These are phyloP conservation scores for Ectemnius cavifrons DNA, from an alignment of 2,888 invertebrate species.

Conservation along the genomic window DNA sequence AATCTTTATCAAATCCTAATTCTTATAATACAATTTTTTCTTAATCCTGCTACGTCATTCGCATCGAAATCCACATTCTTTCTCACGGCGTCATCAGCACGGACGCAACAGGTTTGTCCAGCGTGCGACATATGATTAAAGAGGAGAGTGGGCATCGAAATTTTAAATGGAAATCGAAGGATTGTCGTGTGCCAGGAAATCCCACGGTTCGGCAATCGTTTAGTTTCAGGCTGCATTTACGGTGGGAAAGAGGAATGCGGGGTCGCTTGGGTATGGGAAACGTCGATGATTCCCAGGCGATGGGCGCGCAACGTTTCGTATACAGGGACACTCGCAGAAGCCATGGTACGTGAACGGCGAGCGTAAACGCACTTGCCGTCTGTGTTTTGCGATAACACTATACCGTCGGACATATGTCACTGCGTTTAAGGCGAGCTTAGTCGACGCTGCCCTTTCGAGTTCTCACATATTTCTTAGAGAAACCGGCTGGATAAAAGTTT, in stretches of 20 bases:
- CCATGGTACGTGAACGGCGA: constrained; percentile 31
- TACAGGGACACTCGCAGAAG: constrained; percentile 7
- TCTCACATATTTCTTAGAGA: too few relatives aligned
- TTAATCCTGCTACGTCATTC: too few relatives aligned
- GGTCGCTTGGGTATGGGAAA: constrained; percentile 64
- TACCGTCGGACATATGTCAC: constrained; percentile 1
- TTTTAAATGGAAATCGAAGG: constrained; percentile 23
- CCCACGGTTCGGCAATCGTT: constrained; percentile 58
- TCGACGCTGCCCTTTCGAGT: too few relatives aligned
- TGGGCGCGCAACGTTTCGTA: constrained; percentile 37
- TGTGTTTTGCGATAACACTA: constrained; percentile 8
- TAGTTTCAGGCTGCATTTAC: constrained; percentile 44
- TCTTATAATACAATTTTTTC: too few relatives aligned
- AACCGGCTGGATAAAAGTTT: too few relatives aligned
- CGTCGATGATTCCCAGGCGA: constrained; percentile 65
- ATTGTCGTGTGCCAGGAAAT: constrained; percentile 16
- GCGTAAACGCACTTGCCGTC: constrained; percentile 41
- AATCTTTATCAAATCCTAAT: too few relatives aligned
- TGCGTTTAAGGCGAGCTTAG: neutral
- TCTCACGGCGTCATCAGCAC: neutral
- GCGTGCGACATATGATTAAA: too few relatives aligned
- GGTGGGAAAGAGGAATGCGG: constrained; percentile 53
- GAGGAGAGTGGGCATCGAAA: too few relatives aligned
- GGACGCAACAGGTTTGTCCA: too few relatives aligned
- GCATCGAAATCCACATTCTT: neutral